These are phyloP conservation scores for Rhea pennata DNA, from an alignment of 2,113 vertebrate species.

Conservation along the genomic window DNA sequence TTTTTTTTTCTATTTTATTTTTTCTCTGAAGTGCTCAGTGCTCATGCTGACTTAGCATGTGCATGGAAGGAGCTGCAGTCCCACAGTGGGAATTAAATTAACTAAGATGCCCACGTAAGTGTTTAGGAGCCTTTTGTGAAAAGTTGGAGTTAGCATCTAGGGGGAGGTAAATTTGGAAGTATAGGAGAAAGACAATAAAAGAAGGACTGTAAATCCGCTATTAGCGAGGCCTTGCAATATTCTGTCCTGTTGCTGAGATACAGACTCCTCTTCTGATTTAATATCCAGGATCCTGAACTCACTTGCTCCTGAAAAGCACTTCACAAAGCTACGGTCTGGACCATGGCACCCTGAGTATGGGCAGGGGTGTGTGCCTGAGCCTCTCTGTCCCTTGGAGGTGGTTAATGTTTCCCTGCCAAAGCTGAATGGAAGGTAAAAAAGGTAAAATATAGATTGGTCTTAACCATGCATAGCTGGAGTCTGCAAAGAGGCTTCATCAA, in stretches of 20 bases:
- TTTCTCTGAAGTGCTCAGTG: background rate
- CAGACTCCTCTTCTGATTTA: background rate
- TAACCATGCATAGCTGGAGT: background rate
- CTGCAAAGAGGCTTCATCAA: background rate
- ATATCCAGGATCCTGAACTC: background rate
- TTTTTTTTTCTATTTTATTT: background rate
- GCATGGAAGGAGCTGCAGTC: background rate
- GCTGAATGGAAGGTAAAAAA: background rate
- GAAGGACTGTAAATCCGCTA: background rate
- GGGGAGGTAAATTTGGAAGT: background rate
- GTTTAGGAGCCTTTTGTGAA: background rate
- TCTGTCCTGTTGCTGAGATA: background rate
- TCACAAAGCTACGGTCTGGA: background rate
- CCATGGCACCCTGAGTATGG: accelerated
- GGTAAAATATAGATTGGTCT: background rate
- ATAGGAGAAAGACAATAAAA: background rate
- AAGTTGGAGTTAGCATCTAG: background rate
- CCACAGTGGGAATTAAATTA: background rate
- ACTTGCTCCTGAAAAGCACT: background rate
- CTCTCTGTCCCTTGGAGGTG: background rate
- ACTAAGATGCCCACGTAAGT: accelerated
- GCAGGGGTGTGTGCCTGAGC: background rate
- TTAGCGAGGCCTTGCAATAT: background rate
- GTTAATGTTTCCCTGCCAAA: background rate
- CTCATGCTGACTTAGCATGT: background rate